Conservation (phyloP, 2,888 invertebrate species). For the Drosophila quasianomalipes region DNA sequence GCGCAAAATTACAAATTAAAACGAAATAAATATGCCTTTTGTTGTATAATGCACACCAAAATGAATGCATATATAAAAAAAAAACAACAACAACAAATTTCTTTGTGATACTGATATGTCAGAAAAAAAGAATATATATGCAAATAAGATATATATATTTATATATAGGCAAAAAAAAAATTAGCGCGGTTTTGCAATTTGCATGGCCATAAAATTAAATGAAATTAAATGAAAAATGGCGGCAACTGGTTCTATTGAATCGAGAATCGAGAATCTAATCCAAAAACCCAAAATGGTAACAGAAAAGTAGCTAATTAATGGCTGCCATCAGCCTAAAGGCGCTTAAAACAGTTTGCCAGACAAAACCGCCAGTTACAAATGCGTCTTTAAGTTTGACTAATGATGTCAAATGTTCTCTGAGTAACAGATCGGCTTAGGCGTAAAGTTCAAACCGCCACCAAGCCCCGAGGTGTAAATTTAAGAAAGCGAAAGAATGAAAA, state of each 20-base stretch:
- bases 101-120: constrained; percentile 70
- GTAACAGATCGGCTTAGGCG: constrained; percentile 70
- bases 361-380: constrained; percentile 61
- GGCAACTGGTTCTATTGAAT: constrained; percentile 52
- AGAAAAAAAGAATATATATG: constrained; percentile 6
- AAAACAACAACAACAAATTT: constrained; percentile 23
- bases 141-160: constrained; percentile 14
- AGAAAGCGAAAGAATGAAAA: constrained; percentile 12
- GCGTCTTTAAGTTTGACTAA: constrained; percentile 78
- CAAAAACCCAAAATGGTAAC: constrained; percentile 10
- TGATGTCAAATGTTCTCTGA: constrained; percentile 70
- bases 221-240: constrained; percentile 65
- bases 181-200: constrained; percentile 80
- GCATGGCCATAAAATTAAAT: constrained; percentile 61
- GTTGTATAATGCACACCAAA: constrained; percentile 59
- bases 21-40: constrained; percentile 78
- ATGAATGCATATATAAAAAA: constrained; percentile 22
- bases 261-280: neutral
- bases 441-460: constrained; percentile 75
- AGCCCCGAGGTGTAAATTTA: constrained; percentile 59
- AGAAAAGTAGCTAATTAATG: constrained; percentile 58
- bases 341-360: constrained; percentile 54
- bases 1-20: constrained; percentile 81
- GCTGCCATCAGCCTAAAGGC: constrained; percentile 56
- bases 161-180: constrained; percentile 48